These are phyloP conservation scores for Drosophila mayri DNA, from an alignment of 1,140 invertebrate genomes.

Conservation along the genomic window DNA sequence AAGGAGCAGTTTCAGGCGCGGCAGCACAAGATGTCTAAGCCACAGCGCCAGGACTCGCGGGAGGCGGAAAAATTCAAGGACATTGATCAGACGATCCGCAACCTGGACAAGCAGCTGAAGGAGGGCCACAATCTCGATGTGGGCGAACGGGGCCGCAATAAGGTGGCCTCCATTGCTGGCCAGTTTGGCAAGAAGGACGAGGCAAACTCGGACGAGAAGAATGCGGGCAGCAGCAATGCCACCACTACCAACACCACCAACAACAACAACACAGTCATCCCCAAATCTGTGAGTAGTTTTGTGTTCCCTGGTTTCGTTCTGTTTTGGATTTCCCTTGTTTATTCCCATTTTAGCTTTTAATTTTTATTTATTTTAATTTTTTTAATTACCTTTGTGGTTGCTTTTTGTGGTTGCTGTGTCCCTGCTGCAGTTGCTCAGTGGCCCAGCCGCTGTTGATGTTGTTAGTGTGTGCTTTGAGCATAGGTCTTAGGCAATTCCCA, in stretches of 20 bases:
- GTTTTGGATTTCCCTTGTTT: slow-evolving; percentile 36
- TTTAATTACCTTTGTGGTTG: background rate
- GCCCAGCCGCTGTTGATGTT: slow-evolving; percentile 20
- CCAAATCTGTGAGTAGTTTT: slow-evolving; percentile 88
- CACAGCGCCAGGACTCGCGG: slow-evolving; percentile 86
- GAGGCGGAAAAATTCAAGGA: slow-evolving; percentile 88
- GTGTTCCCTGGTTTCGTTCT: slow-evolving; percentile 36
- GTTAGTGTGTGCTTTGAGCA: slow-evolving; percentile 45
- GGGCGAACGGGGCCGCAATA: slow-evolving; percentile 90
- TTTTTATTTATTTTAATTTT: slow-evolving; percentile 8
- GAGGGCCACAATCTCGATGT: slow-evolving; percentile 90
- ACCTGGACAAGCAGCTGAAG: slow-evolving; percentile 92
- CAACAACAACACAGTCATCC: slow-evolving; percentile 80
- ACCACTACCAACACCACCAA: slow-evolving; percentile 44
- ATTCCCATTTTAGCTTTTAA: slow-evolving; percentile 10
- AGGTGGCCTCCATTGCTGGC: slow-evolving; percentile 94
- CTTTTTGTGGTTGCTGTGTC: slow-evolving; percentile 36
- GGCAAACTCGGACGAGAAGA: slow-evolving; percentile 85
- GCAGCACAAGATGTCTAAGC: slow-evolving; percentile 91
- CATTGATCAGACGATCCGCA: slow-evolving; percentile 93
- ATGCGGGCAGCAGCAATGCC: slow-evolving; percentile 66
- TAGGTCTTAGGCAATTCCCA: slow-evolving; percentile 31
- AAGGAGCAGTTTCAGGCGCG: slow-evolving; percentile 93
- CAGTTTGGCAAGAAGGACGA: slow-evolving; percentile 90
- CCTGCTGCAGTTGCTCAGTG: slow-evolving; percentile 15